A percentile compares a stretch with the other conserved stretches of the same genome.
Conservation (phyloP, 2,888 invertebrate genomes). For the Siphlonurus alternatus region DNA sequence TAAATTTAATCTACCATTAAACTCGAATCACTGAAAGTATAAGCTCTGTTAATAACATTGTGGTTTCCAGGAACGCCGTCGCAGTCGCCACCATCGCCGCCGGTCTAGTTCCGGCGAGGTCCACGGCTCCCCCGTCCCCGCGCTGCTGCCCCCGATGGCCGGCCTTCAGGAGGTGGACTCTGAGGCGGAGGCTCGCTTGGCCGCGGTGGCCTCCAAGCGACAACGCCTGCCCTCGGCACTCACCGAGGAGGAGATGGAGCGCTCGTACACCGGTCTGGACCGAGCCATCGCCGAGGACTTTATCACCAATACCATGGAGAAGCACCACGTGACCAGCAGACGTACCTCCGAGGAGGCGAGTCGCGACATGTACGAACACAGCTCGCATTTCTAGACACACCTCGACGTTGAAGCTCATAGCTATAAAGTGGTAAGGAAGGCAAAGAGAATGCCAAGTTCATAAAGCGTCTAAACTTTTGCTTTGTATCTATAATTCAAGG, state of each 20-base stretch:
- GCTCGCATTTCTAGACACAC: background rate
- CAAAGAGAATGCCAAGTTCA: too few species aligned
- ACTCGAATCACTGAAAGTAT: too few species aligned
- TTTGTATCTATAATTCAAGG: too few species aligned
- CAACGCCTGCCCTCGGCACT: background rate
- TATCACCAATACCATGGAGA: background rate
- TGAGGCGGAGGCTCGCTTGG: background rate
- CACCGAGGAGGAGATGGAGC: conserved; percentile 1
- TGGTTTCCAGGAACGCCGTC: background rate
- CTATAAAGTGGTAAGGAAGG: too few species aligned
- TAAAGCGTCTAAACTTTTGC: too few species aligned
- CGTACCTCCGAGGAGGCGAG: background rate
- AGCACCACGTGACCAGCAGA: background rate
- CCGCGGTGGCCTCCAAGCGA: background rate
- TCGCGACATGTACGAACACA: background rate
- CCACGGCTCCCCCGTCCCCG: background rate
- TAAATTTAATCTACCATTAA: too few species aligned
- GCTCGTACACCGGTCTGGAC: background rate
- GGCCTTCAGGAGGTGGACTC: background rate
- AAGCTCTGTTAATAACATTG: background rate
- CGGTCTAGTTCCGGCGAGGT: background rate
- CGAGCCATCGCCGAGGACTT: conserved; percentile 1
- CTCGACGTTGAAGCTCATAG: too few species aligned
- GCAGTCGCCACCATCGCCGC: background rate
- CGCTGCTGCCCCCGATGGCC: background rate